Evolutionary conservation across 2,888 invertebrate species (phyloP).

Genomic region (Andricus curvator): DNA sequence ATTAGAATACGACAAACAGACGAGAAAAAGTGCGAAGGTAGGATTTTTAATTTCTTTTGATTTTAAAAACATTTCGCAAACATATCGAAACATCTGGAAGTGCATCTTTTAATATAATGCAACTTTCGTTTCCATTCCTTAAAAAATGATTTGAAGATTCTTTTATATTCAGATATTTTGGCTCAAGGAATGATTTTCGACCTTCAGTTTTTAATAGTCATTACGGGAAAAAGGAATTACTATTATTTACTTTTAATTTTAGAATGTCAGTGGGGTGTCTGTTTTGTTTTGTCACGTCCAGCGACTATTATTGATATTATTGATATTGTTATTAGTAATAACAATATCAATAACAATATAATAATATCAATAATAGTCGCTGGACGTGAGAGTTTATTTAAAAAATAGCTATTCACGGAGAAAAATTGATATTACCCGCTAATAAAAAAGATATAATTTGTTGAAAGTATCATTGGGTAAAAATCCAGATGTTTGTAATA

Average conservation of each 20-base stretch:
- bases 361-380: no score
- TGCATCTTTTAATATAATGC: background rate
- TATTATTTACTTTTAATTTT: background rate
- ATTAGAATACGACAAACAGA: slow-evolving; percentile 88
- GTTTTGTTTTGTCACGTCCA: background rate
- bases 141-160: slow-evolving; percentile 28
- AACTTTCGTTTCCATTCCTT: no score
- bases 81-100: background rate
- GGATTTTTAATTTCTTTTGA: slow-evolving; percentile 17
- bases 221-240: background rate
- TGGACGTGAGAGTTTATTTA: no score
- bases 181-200: background rate
- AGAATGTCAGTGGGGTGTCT: background rate
- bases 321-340: no score
- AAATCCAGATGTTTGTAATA: no score
- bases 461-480: background rate
- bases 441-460: no score
- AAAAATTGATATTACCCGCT: no score
- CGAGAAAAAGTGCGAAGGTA: slow-evolving; percentile 81
- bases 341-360: no score
- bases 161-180: background rate
- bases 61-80: background rate
- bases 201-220: background rate
- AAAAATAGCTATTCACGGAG: no score
- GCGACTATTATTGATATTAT: no score